Percentiles rank a stretch among this genome's conserved stretches.
Conservation (phyloP, 2,888 invertebrate species). For the Hymenopus coronatus region DNA sequence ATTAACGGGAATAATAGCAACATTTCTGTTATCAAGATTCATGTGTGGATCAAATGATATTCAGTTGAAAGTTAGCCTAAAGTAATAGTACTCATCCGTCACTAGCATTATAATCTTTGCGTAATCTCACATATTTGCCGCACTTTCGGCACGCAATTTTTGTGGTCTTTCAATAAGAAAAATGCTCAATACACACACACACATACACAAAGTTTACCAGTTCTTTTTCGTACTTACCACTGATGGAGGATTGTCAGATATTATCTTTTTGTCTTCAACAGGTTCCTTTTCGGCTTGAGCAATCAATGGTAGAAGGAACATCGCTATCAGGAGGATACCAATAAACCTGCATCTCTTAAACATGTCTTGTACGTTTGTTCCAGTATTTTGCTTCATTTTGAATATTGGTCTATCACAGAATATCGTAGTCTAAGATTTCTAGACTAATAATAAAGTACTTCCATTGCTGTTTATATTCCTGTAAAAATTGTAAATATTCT, state of each 20-base stretch:
- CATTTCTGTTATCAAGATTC: too few species aligned
- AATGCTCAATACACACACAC: background rate
- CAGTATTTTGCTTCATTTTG: background rate
- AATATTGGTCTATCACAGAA: background rate
- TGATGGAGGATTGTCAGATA: conserved; percentile 23
- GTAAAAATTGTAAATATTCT: background rate
- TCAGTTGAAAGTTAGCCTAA: too few species aligned
- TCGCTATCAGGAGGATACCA: background rate
- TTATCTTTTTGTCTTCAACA: conserved; percentile 29
- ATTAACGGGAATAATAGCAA: too few species aligned
- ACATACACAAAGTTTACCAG: background rate
- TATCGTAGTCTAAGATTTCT: background rate
- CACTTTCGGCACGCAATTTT: too few species aligned
- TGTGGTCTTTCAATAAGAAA: background rate
- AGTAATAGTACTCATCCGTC: too few species aligned
- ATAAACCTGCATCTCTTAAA: background rate
- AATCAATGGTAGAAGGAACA: background rate
- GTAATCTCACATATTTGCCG: too few species aligned
- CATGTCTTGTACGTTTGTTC: background rate
- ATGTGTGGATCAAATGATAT: too few species aligned
- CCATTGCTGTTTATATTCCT: background rate
- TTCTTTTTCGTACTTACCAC: conserved; percentile 20
- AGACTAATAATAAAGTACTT: background rate
- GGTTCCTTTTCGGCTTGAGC: conserved; percentile 33
- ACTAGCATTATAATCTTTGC: too few species aligned